Base-by-base conservation (phyloP, 2,797 vertebrate genomes). In the Sebastes paucispinis region DNA sequence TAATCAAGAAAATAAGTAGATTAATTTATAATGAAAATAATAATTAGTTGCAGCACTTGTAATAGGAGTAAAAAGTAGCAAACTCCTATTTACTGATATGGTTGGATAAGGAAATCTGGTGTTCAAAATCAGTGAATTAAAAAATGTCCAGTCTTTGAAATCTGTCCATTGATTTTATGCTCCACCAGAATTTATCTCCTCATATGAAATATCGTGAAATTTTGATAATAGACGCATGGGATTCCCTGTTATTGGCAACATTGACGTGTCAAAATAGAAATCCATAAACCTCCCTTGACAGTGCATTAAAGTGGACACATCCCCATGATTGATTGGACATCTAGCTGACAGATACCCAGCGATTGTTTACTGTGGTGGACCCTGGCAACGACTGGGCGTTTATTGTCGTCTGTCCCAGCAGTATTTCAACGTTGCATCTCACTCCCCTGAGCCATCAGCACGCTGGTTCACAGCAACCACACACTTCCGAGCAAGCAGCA, bases 351-450 rank as follows among this genome's bases (percentile, higher is more conserved):
- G 86, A 87, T 87, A 81, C 85, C 85, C 73, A 2, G 29, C 47
- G 88, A 91, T 94, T 95, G 94, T 95, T 95, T 95, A 94, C 93
- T 86, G 91, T 92, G 88, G 88, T 88, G 87, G 90, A 90, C 88
- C 88, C 91, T 87, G 89, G 88, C 91, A 89, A 89, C 89, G 90
- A 93, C 91, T 88, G 81, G 86, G 81, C 83, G 80, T 94, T 95
- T 94, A 95, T 95, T 91, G 93, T 93, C 90, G 92, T 93, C 91
- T 92, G 80, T 76, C 89, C 75, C 55, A 74, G 93, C 88, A 87
- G 90, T 95, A 95, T 95, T 95, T 96, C 94, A 95, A 82, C 80
- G 80, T 89, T 88, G 85, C 79, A 86, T 91, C 91, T 94, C 91
- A 94, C 86, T 93, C 88, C 84, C 85, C 63, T 14, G 81, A 87